Conservation (phyloP, 2,797 vertebrate species). For the Typhlichthys eigenmanni region DNA sequence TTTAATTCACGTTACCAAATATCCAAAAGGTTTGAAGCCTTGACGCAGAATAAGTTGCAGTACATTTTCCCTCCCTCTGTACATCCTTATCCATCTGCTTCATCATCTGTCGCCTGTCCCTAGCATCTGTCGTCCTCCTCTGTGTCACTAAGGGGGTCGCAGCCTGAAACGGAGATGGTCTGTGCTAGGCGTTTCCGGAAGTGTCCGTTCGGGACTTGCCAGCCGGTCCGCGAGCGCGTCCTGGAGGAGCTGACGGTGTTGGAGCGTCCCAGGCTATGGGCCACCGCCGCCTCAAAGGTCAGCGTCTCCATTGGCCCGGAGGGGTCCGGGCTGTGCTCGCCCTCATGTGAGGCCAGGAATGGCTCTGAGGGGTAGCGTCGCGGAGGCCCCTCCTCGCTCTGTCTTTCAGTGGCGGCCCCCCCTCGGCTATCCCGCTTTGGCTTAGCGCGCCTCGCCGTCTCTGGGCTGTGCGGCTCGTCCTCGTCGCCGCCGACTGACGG, state of each 20-base stretch:
- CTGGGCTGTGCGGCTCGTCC: constrained; percentile 74
- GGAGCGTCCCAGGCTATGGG: constrained; percentile 92
- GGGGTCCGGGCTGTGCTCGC: constrained; percentile 92
- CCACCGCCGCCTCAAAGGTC: constrained; percentile 96
- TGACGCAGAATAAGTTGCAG: constrained; percentile 50
- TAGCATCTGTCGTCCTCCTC: constrained; percentile 97
- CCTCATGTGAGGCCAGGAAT: constrained; percentile 90
- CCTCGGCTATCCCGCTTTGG: constrained; percentile 63
- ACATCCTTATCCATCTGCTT: not conserved
- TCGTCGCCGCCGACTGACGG: constrained; percentile 72
- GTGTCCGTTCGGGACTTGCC: constrained; percentile 98
- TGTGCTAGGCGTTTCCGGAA: constrained; percentile 91
- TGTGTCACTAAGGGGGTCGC: constrained; percentile 91
- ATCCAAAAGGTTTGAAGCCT: constrained; percentile 42
- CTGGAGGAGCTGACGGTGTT: constrained; percentile 91
- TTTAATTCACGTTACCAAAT: constrained; percentile 49
- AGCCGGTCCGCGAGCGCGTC: constrained; percentile 87
- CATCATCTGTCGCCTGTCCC: constrained; percentile 36
- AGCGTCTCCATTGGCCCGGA: constrained; percentile 90
- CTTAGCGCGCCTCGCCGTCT: constrained; percentile 75
- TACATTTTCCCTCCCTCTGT: constrained; percentile 12
- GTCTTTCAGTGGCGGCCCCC: constrained; percentile 65
- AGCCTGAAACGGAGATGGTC: constrained; percentile 82
- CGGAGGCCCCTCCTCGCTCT: constrained; percentile 64
- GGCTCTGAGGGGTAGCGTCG: constrained; percentile 95